phyloP scores from a whole-genome alignment of 2,113 vertebrate species.

The Isurus oxyrinchus region DNA sequence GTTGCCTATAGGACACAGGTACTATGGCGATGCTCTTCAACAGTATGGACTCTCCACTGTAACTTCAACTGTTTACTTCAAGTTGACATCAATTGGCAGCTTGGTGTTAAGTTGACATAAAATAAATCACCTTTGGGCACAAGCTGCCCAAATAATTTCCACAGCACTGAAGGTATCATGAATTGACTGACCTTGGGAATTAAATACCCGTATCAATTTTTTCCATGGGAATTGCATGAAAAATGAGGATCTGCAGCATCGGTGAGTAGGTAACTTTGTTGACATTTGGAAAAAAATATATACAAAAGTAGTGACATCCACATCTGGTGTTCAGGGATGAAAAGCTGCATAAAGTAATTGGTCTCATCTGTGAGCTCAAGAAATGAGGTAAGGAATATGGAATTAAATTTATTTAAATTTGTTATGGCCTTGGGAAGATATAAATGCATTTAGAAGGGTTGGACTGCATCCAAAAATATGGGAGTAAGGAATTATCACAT shows the following conservation, averaged over 20 bases:
- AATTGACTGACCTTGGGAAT: neutral
- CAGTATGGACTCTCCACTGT: too few relatives aligned
- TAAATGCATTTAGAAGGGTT: neutral
- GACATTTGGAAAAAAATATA: neutral
- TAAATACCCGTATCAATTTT: neutral
- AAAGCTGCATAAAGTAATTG: slow-evolving; percentile 23
- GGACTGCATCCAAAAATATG: slow-evolving; percentile 6
- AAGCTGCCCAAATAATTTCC: neutral
- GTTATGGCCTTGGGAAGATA: neutral
- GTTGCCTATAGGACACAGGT: too few relatives aligned
- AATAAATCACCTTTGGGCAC: neutral
- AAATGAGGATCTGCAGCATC: neutral
- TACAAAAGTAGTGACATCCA: neutral
- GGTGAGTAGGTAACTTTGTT: neutral
- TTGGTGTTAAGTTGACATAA: neutral
- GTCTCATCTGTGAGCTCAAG: slow-evolving; percentile 12
- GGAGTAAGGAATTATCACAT: neutral
- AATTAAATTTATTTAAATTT: slow-evolving; percentile 15
- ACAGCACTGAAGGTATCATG: neutral
- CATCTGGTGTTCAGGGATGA: neutral
- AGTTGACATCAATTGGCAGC: neutral
- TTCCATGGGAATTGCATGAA: neutral
- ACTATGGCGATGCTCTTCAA: too few relatives aligned
- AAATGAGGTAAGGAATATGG: neutral
- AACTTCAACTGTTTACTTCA: neutral